A percentile compares a stretch with the other conserved stretches of the same genome.
Evolutionary conservation across 2,113 vertebrate species (phyloP).

Genomic region (Agapornis roseicollis): DNA sequence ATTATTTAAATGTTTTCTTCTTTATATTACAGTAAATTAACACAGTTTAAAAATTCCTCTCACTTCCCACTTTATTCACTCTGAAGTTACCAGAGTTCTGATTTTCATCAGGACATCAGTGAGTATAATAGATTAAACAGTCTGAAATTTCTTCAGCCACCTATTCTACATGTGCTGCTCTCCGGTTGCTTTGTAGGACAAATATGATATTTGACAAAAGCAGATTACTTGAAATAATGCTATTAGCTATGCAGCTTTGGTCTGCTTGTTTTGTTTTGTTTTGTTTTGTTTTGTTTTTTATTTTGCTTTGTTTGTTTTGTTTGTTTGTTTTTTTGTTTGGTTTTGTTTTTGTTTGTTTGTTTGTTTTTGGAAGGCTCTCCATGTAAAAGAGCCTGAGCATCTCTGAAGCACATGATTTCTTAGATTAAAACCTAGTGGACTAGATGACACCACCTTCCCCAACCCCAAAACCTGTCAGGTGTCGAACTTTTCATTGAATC

Average conservation of each 20-base stretch:
- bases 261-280: neutral
- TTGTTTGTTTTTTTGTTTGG: neutral
- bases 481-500: neutral
- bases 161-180: neutral
- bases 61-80: neutral
- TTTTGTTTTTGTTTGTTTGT: too few species aligned
- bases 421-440: neutral
- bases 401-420: neutral
- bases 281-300: too few species aligned
- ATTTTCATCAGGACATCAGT: neutral
- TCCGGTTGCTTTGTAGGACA: fast-evolving
- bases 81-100: neutral
- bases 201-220: neutral
- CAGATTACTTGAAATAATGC: neutral
- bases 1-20: neutral
- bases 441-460: neutral
- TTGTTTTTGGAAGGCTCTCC: neutral
- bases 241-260: neutral
- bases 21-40: neutral
- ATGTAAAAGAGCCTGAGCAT: neutral
- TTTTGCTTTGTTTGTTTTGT: neutral
- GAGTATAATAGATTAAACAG: neutral
- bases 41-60: neutral
- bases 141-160: neutral
- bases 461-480: neutral